phyloP scores from a whole-genome alignment of 2,113 vertebrate species.

The Zingel zingel region DNA sequence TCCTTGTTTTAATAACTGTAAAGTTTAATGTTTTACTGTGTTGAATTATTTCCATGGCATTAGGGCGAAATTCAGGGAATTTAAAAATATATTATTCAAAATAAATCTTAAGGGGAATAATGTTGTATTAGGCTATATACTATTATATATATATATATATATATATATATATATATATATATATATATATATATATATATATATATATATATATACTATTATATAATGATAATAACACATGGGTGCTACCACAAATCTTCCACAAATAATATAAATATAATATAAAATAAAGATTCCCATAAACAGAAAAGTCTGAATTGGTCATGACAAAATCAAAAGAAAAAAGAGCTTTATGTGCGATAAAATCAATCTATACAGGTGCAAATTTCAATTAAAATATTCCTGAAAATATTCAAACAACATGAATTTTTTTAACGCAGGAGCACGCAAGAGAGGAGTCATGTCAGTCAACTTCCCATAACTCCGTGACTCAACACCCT shows the following conservation, averaged over 20 bases:
- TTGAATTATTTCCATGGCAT: neutral
- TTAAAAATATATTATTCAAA: neutral
- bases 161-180: too few relatives aligned
- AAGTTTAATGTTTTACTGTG: neutral
- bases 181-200: too few relatives aligned
- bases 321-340: neutral
- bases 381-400: neutral
- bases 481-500: neutral
- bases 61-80: neutral
- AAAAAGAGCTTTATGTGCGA: neutral
- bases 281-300: neutral
- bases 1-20: neutral
- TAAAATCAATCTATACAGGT: neutral
- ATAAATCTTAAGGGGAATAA: neutral
- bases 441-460: neutral
- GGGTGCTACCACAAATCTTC: too few relatives aligned
- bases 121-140: too few relatives aligned
- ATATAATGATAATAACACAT: neutral
- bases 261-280: too few relatives aligned
- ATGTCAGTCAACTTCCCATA: neutral
- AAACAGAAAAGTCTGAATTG: neutral
- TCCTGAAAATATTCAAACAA: conserved; percentile 1
- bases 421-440: neutral
- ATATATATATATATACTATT: neutral
- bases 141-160: neutral